Evolutionary conservation across 2,888 invertebrate species (phyloP).

Genomic region (Operophtera brumata): DNA sequence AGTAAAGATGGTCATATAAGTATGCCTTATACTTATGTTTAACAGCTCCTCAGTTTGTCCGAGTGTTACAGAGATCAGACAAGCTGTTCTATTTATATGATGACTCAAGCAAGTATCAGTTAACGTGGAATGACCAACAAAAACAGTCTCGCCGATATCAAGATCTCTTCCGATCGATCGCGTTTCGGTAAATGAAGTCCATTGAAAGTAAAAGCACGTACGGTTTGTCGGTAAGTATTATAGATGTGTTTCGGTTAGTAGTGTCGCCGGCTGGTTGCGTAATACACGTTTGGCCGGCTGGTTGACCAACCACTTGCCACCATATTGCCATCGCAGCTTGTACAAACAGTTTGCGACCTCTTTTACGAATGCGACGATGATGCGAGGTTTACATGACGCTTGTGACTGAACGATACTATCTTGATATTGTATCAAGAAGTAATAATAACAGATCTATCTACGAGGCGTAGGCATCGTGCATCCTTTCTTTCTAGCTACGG

Average conservation of each 20-base stretch:
- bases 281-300: slow-evolving; percentile 31
- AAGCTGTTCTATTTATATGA: no score
- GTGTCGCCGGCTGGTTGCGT: slow-evolving; percentile 39
- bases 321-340: slow-evolving; percentile 29
- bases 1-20: no score
- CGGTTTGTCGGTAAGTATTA: slow-evolving; percentile 9
- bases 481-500: no score
- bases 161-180: slow-evolving; percentile 16
- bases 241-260: slow-evolving; percentile 22
- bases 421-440: no score
- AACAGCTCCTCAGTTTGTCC: no score
- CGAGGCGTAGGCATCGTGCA: no score
- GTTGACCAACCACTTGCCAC: slow-evolving; percentile 27
- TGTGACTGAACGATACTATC: no score
- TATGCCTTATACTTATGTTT: no score
- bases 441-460: no score
- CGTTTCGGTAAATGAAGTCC: slow-evolving; percentile 41
- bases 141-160: slow-evolving; percentile 5
- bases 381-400: background rate
- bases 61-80: no score
- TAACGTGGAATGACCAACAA: background rate
- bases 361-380: slow-evolving; percentile 17
- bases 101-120: no score
- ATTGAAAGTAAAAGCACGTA: slow-evolving; percentile 48
- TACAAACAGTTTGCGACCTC: slow-evolving; percentile 38